Conservation (phyloP, 2,888 invertebrate species). For the Morinoia aosen region DNA sequence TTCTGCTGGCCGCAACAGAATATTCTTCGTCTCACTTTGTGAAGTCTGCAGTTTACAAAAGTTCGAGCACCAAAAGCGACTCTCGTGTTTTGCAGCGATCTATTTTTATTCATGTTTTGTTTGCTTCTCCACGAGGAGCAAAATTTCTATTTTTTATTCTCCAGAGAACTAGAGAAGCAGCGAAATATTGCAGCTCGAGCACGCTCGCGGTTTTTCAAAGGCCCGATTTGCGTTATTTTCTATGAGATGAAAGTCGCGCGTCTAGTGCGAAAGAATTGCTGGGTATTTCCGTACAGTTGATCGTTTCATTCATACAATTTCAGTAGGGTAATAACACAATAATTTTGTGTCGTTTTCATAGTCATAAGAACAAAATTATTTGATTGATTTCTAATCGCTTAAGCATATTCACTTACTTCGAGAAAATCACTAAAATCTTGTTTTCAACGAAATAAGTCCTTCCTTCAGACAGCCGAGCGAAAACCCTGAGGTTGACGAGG, state of each 20-base stretch:
- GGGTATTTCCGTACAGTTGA: not conserved
- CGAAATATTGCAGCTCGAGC: not conserved
- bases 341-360: too few relatives aligned
- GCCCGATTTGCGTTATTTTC: not conserved
- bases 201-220: slow-evolving; percentile 2
- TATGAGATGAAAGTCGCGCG: not conserved
- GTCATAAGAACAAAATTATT: too few relatives aligned
- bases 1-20: not conserved
- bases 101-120: not conserved
- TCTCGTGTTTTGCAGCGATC: not conserved
- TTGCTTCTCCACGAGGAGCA: not conserved
- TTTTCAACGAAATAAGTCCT: too few relatives aligned
- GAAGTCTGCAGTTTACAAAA: not conserved
- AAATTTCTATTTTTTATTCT: not conserved
- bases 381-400: too few relatives aligned
- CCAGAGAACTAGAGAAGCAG: not conserved
- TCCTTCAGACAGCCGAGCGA: too few relatives aligned
- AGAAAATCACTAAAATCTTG: too few relatives aligned
- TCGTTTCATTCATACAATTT: not conserved
- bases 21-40: not conserved
- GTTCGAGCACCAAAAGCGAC: not conserved
- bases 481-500: too few relatives aligned
- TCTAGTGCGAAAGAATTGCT: not conserved
- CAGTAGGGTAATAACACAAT: not conserved
- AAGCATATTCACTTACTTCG: too few relatives aligned